Conservation (phyloP, 2,797 vertebrate genomes). For the Mergus octosetaceus region DNA sequence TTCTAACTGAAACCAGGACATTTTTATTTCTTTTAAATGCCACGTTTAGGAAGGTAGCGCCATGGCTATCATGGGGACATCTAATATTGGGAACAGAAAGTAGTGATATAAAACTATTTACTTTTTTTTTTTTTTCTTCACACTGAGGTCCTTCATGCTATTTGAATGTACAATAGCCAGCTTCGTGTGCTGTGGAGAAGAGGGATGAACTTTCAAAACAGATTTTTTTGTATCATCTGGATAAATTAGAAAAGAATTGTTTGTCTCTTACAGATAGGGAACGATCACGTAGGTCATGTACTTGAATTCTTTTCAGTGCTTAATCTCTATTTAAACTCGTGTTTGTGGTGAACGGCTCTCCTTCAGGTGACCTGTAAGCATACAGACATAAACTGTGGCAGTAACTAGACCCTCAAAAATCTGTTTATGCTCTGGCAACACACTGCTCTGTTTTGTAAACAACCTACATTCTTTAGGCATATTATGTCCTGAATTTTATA, state of each 20-base stretch:
- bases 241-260: background rate
- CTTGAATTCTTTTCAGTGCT: background rate
- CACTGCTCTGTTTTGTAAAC: background rate
- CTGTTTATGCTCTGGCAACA: background rate
- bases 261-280: background rate
- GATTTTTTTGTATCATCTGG: background rate
- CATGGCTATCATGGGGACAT: background rate
- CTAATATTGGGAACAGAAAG: background rate
- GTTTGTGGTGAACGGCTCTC: background rate
- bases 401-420: background rate
- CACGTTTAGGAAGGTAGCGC: background rate
- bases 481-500: background rate
- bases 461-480: background rate
- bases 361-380: background rate
- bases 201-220: background rate
- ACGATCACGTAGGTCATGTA: rapidly evolving
- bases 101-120: background rate
- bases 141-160: background rate
- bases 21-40: background rate
- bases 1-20: too few species aligned
- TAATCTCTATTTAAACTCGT: background rate
- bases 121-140: background rate
- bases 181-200: background rate
- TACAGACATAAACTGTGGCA: background rate
- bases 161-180: background rate